Base-by-base conservation (phyloP, 2,797 vertebrate genomes). In the Harpagifer antarcticus region DNA sequence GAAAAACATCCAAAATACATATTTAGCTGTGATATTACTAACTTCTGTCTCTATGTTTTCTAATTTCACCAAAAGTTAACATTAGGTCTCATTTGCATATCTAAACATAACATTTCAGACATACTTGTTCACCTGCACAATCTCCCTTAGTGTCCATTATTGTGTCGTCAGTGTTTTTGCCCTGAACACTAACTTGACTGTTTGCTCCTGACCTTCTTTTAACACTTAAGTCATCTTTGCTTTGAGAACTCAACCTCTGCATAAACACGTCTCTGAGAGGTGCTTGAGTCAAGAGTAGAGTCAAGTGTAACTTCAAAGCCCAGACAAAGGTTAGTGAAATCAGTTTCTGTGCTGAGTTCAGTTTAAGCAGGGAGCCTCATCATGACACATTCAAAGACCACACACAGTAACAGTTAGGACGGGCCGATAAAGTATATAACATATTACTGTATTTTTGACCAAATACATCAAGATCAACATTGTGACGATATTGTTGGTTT, bases 251-350 rank as follows among this genome's bases (percentile, higher is more conserved):
- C 37, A 27, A 14, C 57, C 13, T 74, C 45, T 45, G 10, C 37
- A 62, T 47, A 23, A 58, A 60, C n/a, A 10, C 6, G 0, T 33
- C 0, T 40, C 15, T 54, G 31, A 78, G 40, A 9, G 27, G 42
- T 33, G 55, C 60, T 31, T 31, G 19, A 69, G 47, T 70, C 33
- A 56, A 66, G 19, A 33, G 70, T 40, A 5, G 40, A 50, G 14
- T 47, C 17, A 77, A 56, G 40, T 48, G 16, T 19, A 27, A 56
- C 17, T 40, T 53, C 16, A 59, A 70, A 23, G n/a, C 45, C 37
- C 31, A 60, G 76, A 58, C 16, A 72, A 54, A 37, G 59, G 10
- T 16, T 33, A 13, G 44, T 57, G 44, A 17, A 12, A 69, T 60
- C 64, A 56, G 14, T 14, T 76, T 19, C 37, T 42, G 6, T 13